Conservation (phyloP, 2,113 vertebrate genomes). For the Synchiropus splendidus region DNA sequence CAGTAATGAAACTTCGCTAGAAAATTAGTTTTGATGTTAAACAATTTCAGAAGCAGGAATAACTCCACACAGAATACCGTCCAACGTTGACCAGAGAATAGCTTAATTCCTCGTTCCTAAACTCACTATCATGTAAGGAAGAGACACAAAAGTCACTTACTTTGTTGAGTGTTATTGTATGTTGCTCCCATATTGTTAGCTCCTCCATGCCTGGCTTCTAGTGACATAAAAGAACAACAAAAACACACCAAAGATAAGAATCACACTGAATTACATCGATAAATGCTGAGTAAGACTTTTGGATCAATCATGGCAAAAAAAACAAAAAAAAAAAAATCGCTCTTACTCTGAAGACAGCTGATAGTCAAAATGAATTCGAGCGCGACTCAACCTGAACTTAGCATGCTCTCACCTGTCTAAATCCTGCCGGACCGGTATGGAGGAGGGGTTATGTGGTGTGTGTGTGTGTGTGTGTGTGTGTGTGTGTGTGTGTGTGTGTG, state of each 20-base stretch:
- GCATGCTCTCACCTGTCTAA: constrained; percentile 57
- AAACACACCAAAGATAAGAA: not conserved
- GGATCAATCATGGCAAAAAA: not conserved
- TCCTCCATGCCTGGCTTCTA: constrained; percentile 84
- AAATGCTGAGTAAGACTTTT: not conserved
- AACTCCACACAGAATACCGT: too few species aligned
- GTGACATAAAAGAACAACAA: constrained; percentile 3
- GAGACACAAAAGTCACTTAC: constrained; percentile 54
- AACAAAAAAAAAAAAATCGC: not conserved
- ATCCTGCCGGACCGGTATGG: constrained; percentile 62
- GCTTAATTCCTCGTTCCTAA: too few species aligned
- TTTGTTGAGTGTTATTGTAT: constrained; percentile 79
- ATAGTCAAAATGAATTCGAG: constrained; percentile 7
- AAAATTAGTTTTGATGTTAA: too few species aligned
- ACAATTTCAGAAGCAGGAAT: too few species aligned
- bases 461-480: constrained; percentile 1
- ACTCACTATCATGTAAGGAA: too few species aligned
- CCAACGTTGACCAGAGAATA: too few species aligned
- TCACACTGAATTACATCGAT: not conserved
- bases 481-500: not conserved
- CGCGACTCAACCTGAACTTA: constrained; percentile 27
- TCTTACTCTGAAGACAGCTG: constrained; percentile 21
- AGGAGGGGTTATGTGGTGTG: constrained; percentile 39
- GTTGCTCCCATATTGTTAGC: constrained; percentile 92
- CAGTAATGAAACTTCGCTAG: too few species aligned